These are phyloP conservation scores for Pontoporia blainvillei DNA, from an alignment of 2,113 vertebrate genomes.

Conservation along the genomic window DNA sequence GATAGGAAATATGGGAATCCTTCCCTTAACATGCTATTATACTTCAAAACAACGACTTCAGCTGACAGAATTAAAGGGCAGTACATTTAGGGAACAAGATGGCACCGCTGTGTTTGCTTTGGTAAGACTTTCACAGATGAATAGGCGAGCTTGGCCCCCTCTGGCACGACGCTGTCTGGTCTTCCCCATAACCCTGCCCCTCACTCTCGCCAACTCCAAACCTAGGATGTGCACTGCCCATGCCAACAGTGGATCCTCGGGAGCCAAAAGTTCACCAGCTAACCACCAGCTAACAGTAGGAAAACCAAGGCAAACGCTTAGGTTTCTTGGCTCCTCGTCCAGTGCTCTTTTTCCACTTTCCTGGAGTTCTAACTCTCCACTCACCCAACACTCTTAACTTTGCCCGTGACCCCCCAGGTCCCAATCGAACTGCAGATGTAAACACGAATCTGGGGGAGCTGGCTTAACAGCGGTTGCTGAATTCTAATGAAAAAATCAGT, in stretches of 20 bases:
- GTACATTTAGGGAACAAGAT: neutral
- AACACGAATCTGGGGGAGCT: neutral
- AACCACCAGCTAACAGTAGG: neutral
- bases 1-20: neutral
- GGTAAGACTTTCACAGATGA: neutral
- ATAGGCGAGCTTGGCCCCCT: neutral
- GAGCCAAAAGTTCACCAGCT: neutral
- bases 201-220: neutral
- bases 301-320: neutral
- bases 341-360: neutral
- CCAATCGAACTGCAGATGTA: neutral
- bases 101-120: neutral
- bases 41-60: neutral
- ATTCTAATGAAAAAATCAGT: constrained; percentile 41
- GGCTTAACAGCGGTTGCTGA: neutral
- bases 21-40: neutral
- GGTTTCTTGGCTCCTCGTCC: neutral
- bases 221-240: fast-evolving
- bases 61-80: neutral
- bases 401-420: neutral
- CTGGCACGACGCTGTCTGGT: fast-evolving
- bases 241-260: neutral
- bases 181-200: neutral
- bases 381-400: neutral
- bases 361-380: neutral